Conservation (phyloP, 2,888 invertebrate species). For the Acanthosoma haemorrhoidale region DNA sequence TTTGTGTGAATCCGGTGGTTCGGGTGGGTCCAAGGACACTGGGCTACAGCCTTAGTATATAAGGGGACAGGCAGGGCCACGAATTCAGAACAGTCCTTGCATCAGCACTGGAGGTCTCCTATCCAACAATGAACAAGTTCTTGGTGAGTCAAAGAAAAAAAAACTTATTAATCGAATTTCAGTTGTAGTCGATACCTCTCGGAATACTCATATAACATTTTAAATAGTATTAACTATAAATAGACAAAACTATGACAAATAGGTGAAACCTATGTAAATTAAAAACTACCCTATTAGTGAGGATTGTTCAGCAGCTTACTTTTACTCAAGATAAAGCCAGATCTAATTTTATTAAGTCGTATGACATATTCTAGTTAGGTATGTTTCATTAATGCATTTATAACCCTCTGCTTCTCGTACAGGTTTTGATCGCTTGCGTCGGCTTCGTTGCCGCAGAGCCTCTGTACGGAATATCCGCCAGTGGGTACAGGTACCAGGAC, state of each 20-base stretch:
- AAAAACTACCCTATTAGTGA: too few relatives aligned
- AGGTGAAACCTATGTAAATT: too few relatives aligned
- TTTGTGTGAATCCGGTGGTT: background rate
- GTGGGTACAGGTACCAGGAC: constrained; percentile 57
- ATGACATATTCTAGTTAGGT: too few relatives aligned
- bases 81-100: constrained; percentile 38
- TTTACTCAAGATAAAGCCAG: too few relatives aligned
- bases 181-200: background rate
- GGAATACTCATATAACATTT: background rate
- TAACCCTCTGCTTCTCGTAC: too few relatives aligned
- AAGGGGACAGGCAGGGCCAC: background rate
- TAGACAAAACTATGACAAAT: too few relatives aligned
- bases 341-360: too few relatives aligned
- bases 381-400: too few relatives aligned
- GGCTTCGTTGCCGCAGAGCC: constrained; percentile 38
- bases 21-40: background rate
- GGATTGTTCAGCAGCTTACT: too few relatives aligned
- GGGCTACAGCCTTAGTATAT: constrained; percentile 13
- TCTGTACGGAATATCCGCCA: constrained; percentile 48
- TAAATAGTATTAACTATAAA: too few relatives aligned
- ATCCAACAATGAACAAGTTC: constrained; percentile 19
- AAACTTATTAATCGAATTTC: background rate
- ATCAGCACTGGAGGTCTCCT: constrained; percentile 37
- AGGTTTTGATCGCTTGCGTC: constrained; percentile 31
- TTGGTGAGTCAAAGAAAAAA: constrained; percentile 3